Evolutionary conservation across 2,888 invertebrate species (phyloP).

Genomic region (Nomada ferruginata): DNA sequence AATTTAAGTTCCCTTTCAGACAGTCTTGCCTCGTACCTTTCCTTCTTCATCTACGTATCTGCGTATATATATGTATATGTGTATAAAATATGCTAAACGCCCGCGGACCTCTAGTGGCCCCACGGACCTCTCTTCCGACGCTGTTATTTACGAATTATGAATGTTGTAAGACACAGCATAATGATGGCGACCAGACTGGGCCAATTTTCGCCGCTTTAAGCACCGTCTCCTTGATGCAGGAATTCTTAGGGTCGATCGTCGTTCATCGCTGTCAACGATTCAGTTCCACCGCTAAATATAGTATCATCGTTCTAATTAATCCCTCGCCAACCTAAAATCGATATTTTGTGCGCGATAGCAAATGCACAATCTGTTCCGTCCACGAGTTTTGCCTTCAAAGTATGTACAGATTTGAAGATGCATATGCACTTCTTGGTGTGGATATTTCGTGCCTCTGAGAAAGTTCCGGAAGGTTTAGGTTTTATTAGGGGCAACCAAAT

Average conservation of each 20-base stretch:
- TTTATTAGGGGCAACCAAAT: not conserved
- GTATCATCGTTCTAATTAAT: too few relatives aligned
- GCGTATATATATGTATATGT: too few relatives aligned
- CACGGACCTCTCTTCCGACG: conserved; percentile 65
- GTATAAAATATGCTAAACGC: conserved; percentile 83
- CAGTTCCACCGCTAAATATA: too few relatives aligned
- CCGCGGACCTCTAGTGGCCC: conserved; percentile 60
- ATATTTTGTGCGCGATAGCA: too few relatives aligned
- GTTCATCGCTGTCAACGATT: too few relatives aligned
- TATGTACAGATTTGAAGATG: too few relatives aligned
- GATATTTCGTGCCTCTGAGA: not conserved
- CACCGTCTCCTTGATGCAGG: conserved; percentile 47
- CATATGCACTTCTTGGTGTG: too few relatives aligned
- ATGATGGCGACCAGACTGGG: conserved; percentile 70
- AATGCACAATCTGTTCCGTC: too few relatives aligned
- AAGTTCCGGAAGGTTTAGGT: not conserved
- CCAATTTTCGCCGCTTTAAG: conserved; percentile 68
- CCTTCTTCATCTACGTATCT: conserved; percentile 58
- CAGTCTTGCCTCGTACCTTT: conserved; percentile 8
- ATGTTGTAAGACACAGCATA: conserved; percentile 81
- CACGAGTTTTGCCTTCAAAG: too few relatives aligned
- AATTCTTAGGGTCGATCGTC: too few relatives aligned
- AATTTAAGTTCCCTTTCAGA: conserved; percentile 24
- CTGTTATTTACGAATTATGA: conserved; percentile 84
- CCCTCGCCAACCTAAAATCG: too few relatives aligned